A percentile compares a stretch with the other conserved stretches of the same genome.
Evolutionary conservation across 2,888 invertebrate species (phyloP).

Genomic region (Dasysyrphus tricinctus): DNA sequence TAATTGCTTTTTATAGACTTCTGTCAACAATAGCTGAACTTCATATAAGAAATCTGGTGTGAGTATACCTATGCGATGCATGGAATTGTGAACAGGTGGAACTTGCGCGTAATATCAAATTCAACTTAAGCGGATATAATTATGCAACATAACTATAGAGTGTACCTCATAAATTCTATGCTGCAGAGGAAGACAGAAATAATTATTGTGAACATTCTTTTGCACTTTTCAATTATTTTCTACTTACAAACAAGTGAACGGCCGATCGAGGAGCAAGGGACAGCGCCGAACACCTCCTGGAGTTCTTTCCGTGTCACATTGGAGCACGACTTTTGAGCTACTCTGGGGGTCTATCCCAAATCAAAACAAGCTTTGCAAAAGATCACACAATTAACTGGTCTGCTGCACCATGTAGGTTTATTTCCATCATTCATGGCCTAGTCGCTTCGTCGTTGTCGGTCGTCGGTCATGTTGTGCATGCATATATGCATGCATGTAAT

Average conservation of each 20-base stretch:
- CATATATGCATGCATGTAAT: conserved; percentile 43
- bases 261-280: too few relatives aligned
- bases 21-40: background rate
- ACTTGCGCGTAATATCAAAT: background rate
- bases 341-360: conserved; percentile 31
- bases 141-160: conserved; percentile 12
- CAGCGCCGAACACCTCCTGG: conserved; percentile 13
- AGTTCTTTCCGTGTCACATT: conserved; percentile 56
- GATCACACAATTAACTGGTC: conserved; percentile 68
- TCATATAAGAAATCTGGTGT: background rate
- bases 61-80: background rate
- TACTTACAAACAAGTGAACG: background rate
- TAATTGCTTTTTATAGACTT: conserved; percentile 45
- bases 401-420: conserved; percentile 31
- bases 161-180: conserved; percentile 47
- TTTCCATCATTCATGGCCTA: conserved; percentile 69
- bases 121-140: conserved; percentile 47
- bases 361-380: conserved; percentile 32
- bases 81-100: conserved; percentile 37
- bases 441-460: conserved; percentile 27
- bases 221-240: conserved; percentile 47
- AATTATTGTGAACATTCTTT: conserved; percentile 4
- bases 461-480: conserved; percentile 38
- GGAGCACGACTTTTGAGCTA: conserved; percentile 55
- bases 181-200: conserved; percentile 51